Evolutionary conservation across 2,888 invertebrate species (phyloP).

Genomic region (Sicus ferrugineus): DNA sequence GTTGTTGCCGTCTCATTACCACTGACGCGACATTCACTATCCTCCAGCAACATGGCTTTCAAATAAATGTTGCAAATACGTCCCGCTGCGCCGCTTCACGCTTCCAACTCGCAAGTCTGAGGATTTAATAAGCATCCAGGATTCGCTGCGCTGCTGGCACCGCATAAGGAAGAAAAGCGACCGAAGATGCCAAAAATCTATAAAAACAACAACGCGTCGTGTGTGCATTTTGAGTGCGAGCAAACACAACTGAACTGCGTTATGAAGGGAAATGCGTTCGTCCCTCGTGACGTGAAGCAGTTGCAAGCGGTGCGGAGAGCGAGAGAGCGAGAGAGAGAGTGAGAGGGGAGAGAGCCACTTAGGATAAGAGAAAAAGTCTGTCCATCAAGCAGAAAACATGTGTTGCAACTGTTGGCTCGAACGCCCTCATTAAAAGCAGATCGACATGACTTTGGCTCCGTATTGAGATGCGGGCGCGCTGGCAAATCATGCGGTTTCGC

Average conservation of each 20-base stretch:
- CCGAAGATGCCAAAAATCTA: background rate
- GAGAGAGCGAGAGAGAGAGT: background rate
- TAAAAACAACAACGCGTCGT: too few relatives aligned
- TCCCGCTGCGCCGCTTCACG: slow-evolving; percentile 27
- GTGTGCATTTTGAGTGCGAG: too few relatives aligned
- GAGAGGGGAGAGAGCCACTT: background rate
- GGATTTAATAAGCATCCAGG: background rate
- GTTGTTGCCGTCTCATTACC: background rate
- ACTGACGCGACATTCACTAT: background rate
- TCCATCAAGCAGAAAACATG: slow-evolving; percentile 12
- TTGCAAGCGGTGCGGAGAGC: background rate
- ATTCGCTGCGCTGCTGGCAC: background rate
- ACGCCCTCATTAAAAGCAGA: slow-evolving; percentile 50
- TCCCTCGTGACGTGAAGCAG: background rate
- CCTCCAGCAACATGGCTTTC: slow-evolving; percentile 32
- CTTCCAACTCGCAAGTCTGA: background rate
- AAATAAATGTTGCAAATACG: slow-evolving; percentile 34
- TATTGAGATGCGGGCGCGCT: too few relatives aligned
- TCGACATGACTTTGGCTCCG: slow-evolving; percentile 45
- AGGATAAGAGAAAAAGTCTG: background rate
- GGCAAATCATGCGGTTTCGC: too few relatives aligned
- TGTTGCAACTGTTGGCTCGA: slow-evolving; percentile 48
- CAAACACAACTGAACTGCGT: too few relatives aligned
- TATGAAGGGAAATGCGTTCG: background rate
- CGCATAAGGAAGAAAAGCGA: background rate